phyloP scores from a whole-genome alignment of 1,140 invertebrate genomes.

The Cotesia vestalis region DNA sequence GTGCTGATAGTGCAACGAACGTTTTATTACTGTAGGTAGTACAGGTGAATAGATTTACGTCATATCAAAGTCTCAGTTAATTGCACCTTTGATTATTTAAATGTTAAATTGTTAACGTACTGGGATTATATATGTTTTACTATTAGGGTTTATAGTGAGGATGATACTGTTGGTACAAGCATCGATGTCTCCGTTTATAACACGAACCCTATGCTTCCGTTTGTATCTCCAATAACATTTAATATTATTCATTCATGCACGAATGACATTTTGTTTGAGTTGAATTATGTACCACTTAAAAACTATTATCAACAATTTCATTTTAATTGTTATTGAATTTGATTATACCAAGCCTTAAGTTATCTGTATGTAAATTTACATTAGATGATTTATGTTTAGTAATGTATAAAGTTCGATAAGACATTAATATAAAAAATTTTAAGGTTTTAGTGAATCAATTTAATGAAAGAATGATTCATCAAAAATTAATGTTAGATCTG shows the following conservation, averaged over 20 bases:
- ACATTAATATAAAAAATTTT: no score
- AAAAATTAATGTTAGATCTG: no score
- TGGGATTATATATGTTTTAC: neutral
- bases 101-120: neutral
- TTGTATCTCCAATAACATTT: constrained; percentile 19
- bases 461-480: no score
- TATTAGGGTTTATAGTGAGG: neutral
- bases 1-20: constrained; percentile 17
- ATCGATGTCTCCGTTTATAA: constrained; percentile 16
- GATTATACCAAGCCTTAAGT: no score
- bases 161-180: constrained; percentile 7
- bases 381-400: no score
- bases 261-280: neutral
- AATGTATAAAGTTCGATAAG: no score
- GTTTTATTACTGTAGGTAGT: constrained; percentile 23
- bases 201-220: neutral
- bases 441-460: no score
- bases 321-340: no score
- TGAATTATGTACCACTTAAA: neutral
- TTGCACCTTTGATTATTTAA: constrained; percentile 20
- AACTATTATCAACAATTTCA: neutral
- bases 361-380: no score
- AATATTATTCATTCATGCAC: constrained; percentile 8
- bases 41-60: constrained; percentile 21
- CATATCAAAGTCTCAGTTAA: constrained; percentile 23